Base-by-base conservation (phyloP, 2,888 invertebrate species). In the Thymelicus lineola region DNA sequence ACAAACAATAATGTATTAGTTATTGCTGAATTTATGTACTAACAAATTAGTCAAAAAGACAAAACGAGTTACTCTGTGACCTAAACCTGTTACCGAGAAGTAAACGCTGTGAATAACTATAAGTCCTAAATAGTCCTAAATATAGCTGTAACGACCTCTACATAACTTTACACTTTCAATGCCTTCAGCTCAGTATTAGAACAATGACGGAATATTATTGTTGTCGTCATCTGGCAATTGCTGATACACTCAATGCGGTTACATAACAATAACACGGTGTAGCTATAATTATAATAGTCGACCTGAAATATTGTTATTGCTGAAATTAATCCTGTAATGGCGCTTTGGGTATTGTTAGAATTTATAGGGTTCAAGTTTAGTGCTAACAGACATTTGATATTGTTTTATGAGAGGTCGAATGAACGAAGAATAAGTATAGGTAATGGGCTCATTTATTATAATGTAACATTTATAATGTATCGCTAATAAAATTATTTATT, bases 231-330 rank as follows among this genome's bases (percentile, higher is more conserved):
- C 75, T 76, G 76, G 71, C 67, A 73, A 58, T 71, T 73, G 74
- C 69, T 76, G 75, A 75, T 78, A 76, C 76, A 73, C 66, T 38
- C 9, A 55, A 69, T 15, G 58, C 48, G 38, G 28, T 58, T 48
- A 48, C 38, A 46, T 36, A 58, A 48, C 55, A 63, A 15, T 69
- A 42, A 63, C 69, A 12, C 53, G 4, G 57, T 57, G 46, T 62
- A 63, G 50, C 48, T 58, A 38, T 35, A 62, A 58, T 62, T 58
- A 69, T 62, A 46, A 68, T 48, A 17, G 58, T 42, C 9, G 57
- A 68, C 28, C 58, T 69, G 50, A 69, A 63, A 63, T 69, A 69
- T 58, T 69, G 69, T 69, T 69, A 69, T 69, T 69, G 63, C 58
- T 50, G 38, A 69, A 69, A 69, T 69, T 63, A 69, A 69, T 58